phyloP scores from a whole-genome alignment of 2,113 vertebrate species.

The Callionymus lyra region DNA sequence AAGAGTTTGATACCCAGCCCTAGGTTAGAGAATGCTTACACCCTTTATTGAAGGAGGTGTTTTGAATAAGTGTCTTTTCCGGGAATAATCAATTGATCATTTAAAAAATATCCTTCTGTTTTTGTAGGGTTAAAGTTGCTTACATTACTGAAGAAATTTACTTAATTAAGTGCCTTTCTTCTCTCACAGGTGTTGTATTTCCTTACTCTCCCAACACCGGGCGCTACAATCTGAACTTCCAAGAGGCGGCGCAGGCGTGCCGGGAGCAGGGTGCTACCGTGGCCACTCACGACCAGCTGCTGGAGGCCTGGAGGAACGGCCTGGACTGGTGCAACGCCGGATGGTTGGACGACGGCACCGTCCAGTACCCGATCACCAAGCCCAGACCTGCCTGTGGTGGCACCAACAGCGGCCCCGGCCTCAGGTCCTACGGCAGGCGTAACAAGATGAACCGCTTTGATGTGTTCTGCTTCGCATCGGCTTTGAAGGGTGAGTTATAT shows the following conservation, averaged over 20 bases:
- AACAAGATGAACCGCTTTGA: conserved; percentile 80
- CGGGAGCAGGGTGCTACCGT: conserved; percentile 74
- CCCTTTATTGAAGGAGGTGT: too few relatives aligned
- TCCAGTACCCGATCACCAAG: conserved; percentile 88
- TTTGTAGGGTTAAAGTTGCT: too few relatives aligned
- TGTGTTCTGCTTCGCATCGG: conserved; percentile 84
- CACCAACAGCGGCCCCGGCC: conserved; percentile 67
- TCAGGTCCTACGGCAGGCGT: conserved; percentile 83
- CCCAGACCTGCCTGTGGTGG: conserved; percentile 86
- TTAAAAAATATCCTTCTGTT: too few relatives aligned
- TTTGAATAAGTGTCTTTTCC: too few relatives aligned
- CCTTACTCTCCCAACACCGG: conserved; percentile 77
- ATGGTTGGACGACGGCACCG: conserved; percentile 86
- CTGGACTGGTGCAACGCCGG: conserved; percentile 97
- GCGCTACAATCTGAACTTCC: conserved; percentile 85
- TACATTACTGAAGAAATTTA: too few relatives aligned
- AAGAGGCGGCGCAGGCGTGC: conserved; percentile 73
- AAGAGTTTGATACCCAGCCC: too few relatives aligned
- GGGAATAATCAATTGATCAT: too few relatives aligned
- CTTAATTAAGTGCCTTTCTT: too few relatives aligned
- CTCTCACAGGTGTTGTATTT: conserved; percentile 80
- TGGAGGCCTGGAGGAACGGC: conserved; percentile 75
- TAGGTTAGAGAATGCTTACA: too few relatives aligned
- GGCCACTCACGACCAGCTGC: conserved; percentile 82
- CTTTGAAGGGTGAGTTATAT: conserved; percentile 77